Evolutionary conservation across 30 jellyfish, hydroid and myxozoan genomes (phyloP).

Genomic region (Morbakka virulenta): DNA sequence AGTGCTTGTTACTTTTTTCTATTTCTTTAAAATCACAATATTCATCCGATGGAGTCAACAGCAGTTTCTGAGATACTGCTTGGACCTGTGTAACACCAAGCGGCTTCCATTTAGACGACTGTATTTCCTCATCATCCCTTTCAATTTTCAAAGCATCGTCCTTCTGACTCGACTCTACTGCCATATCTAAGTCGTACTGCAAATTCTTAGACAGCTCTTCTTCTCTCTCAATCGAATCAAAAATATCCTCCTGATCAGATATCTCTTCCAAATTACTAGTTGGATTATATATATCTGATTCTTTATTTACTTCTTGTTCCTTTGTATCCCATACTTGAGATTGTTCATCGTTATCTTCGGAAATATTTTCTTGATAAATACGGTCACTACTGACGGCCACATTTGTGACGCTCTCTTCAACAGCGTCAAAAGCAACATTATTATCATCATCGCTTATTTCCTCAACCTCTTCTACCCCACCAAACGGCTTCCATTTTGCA

Average conservation of each 20-base stretch:
- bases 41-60: background rate
- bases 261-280: background rate
- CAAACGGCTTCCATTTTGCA: background rate
- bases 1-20: background rate
- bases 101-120: background rate
- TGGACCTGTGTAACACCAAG: background rate
- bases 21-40: background rate
- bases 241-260: background rate
- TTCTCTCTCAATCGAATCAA: background rate
- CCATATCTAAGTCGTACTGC: background rate
- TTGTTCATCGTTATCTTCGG: background rate
- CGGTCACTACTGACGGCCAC: background rate
- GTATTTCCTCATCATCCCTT: background rate
- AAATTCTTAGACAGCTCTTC: background rate
- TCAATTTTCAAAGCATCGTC: background rate
- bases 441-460: background rate
- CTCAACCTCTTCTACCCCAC: background rate
- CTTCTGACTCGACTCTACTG: background rate
- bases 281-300: background rate
- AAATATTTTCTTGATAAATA: too few species aligned
- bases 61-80: background rate
- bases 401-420: background rate
- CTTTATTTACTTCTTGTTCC: background rate
- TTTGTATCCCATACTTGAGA: background rate
- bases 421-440: background rate